Evolutionary conservation across 2,888 invertebrate species (phyloP).

Genomic region (Hofmannophila pseudospretella): DNA sequence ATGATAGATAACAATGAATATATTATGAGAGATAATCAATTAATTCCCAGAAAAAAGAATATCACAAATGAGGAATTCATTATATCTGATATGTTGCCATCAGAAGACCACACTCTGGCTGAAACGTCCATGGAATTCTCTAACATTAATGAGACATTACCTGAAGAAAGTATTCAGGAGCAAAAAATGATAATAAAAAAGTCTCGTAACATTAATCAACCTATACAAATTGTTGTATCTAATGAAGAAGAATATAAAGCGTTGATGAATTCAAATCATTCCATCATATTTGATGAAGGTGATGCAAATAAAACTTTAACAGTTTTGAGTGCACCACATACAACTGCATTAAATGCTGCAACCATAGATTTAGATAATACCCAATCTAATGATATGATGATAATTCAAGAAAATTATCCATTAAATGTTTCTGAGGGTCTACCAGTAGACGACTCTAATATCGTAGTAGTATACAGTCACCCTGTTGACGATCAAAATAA

Average conservation of each 20-base stretch:
- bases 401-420: conserved; percentile 78
- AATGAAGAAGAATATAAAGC: conserved; percentile 73
- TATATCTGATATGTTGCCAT: conserved; percentile 36
- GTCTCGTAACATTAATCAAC: conserved; percentile 43
- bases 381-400: conserved; percentile 80
- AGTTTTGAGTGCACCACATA: conserved; percentile 50
- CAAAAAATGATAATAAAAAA: conserved; percentile 51
- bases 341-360: conserved; percentile 36
- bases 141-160: conserved; percentile 30
- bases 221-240: conserved; percentile 70
- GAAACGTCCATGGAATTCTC: conserved; percentile 47
- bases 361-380: conserved; percentile 64
- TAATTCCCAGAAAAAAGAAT: conserved; percentile 42
- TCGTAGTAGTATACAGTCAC: conserved; percentile 81
- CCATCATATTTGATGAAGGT: conserved; percentile 62
- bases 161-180: conserved; percentile 30
- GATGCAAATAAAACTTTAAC: conserved; percentile 57
- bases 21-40: conserved; percentile 61
- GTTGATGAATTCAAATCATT: conserved; percentile 60
- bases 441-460: conserved; percentile 75
- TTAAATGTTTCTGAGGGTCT: conserved; percentile 73
- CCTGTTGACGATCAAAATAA: conserved; percentile 75
- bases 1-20: conserved; percentile 80
- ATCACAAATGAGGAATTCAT: conserved; percentile 35
- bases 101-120: conserved; percentile 26